Conservation (phyloP, 1,140 invertebrate species). For the Bombus picipes region DNA sequence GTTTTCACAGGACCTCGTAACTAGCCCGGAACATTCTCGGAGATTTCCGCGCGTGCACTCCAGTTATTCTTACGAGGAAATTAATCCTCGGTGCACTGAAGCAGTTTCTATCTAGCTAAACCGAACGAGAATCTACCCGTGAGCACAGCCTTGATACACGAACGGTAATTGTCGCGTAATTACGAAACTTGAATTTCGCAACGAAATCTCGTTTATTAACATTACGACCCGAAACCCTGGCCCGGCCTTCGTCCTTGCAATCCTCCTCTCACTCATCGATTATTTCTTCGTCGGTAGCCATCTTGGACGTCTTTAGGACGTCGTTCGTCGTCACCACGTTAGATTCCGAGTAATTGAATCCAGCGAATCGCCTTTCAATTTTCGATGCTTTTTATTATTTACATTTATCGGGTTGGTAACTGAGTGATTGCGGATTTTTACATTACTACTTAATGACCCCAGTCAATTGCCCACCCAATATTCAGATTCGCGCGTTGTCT, state of each 20-base stretch:
- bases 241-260: not conserved
- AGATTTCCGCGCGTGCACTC: not conserved
- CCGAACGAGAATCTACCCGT: not conserved
- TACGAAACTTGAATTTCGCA: constrained; percentile 38
- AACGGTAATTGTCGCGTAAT: constrained; percentile 37
- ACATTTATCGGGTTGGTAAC: no score
- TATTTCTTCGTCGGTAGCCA: not conserved
- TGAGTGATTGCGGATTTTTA: no score
- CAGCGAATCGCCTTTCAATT: no score
- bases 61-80: constrained; percentile 41
- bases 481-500: no score
- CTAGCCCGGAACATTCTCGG: not conserved
- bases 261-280: not conserved
- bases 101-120: constrained; percentile 19
- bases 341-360: not conserved
- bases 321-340: not conserved
- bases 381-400: no score
- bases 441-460: no score
- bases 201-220: constrained; percentile 36
- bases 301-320: not conserved
- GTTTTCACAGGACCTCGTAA: not conserved
- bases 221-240: not conserved
- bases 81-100: constrained; percentile 11
- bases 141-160: constrained; percentile 21
- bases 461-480: no score